Evolutionary conservation across 1,140 invertebrate genomes (phyloP).

Genomic region (Drosophila nebulosa): DNA sequence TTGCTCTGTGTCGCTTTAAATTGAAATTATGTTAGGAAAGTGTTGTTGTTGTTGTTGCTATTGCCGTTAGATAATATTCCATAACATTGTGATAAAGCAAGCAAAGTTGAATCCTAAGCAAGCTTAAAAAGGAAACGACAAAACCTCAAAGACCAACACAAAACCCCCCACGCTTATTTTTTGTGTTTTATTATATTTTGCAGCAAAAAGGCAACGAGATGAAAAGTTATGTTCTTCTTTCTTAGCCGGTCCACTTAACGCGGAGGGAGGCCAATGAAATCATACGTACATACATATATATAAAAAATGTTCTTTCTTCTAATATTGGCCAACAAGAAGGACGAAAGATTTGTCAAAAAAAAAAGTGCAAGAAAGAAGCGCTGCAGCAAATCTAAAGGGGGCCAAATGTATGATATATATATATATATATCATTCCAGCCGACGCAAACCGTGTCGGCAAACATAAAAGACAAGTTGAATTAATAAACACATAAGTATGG

Average conservation of each 20-base stretch:
- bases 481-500: slow-evolving; percentile 47
- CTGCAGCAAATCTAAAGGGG: slow-evolving; percentile 37
- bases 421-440: not conserved
- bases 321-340: not conserved
- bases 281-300: not conserved
- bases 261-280: not conserved
- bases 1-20: not conserved
- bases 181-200: not conserved
- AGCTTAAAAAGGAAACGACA: not conserved
- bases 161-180: not conserved
- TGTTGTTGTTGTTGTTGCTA: not conserved
- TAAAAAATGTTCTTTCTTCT: not conserved
- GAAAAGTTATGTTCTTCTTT: not conserved
- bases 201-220: not conserved
- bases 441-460: not conserved
- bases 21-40: not conserved
- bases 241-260: not conserved
- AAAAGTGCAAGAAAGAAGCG: slow-evolving; percentile 9
- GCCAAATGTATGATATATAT: slow-evolving; percentile 15
- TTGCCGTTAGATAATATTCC: not conserved
- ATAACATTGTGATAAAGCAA: not conserved
- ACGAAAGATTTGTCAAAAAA: slow-evolving; percentile 4
- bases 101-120: not conserved
- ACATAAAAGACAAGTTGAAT: slow-evolving; percentile 38
- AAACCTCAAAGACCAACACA: not conserved